These are phyloP conservation scores for Erpobdella octoculata DNA, from an alignment of 2,888 invertebrate species.

Conservation along the genomic window DNA sequence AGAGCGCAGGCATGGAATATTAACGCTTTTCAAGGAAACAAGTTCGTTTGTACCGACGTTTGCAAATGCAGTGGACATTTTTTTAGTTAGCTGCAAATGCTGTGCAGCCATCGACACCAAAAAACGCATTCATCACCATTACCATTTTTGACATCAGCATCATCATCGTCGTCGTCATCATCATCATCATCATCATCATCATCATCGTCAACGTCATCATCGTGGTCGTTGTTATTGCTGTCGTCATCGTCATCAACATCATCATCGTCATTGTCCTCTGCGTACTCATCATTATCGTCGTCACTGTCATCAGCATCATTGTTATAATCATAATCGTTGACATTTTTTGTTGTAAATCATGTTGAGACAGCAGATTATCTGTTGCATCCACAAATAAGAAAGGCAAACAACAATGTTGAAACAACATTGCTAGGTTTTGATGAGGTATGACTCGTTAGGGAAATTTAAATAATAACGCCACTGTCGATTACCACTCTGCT, in stretches of 20 bases:
- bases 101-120: neutral
- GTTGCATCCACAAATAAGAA: too few species aligned
- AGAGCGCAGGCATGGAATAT: too few species aligned
- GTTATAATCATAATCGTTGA: conserved; percentile 28
- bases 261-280: neutral
- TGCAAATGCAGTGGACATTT: neutral
- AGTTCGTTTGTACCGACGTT: too few species aligned
- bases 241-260: neutral
- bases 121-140: neutral
- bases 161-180: neutral
- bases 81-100: neutral
- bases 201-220: neutral
- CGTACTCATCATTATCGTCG: conserved; percentile 29
- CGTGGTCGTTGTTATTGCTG: neutral
- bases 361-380: too few species aligned
- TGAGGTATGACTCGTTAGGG: too few species aligned
- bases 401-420: too few species aligned
- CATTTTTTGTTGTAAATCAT: conserved; percentile 28
- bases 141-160: neutral
- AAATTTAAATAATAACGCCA: too few species aligned
- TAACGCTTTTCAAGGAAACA: too few species aligned
- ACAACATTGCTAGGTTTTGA: too few species aligned
- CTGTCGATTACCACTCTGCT: too few species aligned
- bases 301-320: conserved; percentile 26
- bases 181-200: neutral